Percentiles rank a stretch among this genome's conserved stretches.
Evolutionary conservation across 2,113 vertebrate genomes (phyloP).

Genomic region (Macrotis lagotis): DNA sequence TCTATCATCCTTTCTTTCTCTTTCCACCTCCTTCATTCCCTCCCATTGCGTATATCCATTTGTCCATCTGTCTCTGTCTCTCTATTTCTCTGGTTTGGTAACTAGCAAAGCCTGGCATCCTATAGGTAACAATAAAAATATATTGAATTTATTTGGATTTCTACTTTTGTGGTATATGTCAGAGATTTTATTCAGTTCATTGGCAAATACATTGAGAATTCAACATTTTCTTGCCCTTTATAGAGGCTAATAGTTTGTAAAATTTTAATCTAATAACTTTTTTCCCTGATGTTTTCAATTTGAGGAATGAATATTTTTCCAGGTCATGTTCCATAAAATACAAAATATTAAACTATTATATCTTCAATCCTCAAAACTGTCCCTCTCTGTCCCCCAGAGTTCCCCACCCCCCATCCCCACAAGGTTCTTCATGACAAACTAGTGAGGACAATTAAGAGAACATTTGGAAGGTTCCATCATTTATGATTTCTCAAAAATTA

Average conservation of each 20-base stretch:
- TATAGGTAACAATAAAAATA: background rate
- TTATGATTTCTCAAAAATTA: background rate
- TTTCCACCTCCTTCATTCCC: background rate
- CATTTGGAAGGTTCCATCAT: background rate
- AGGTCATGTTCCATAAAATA: background rate
- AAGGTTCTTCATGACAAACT: background rate
- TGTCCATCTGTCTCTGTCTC: background rate
- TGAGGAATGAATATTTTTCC: background rate
- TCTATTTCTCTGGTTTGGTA: background rate
- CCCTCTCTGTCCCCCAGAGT: no score
- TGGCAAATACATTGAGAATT: background rate
- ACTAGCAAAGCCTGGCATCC: background rate
- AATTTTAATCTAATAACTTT: background rate
- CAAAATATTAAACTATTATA: background rate
- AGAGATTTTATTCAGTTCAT: background rate
- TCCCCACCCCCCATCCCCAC: no score
- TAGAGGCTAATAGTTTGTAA: background rate
- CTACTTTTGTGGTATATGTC: background rate
- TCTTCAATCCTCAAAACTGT: background rate
- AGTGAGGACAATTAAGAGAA: background rate
- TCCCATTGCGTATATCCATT: no score
- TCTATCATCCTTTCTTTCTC: background rate
- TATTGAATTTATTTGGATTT: background rate
- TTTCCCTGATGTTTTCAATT: background rate
- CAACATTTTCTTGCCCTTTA: background rate